phyloP scores from a whole-genome alignment of 2,888 invertebrate genomes.

The Dilophus febrilis region DNA sequence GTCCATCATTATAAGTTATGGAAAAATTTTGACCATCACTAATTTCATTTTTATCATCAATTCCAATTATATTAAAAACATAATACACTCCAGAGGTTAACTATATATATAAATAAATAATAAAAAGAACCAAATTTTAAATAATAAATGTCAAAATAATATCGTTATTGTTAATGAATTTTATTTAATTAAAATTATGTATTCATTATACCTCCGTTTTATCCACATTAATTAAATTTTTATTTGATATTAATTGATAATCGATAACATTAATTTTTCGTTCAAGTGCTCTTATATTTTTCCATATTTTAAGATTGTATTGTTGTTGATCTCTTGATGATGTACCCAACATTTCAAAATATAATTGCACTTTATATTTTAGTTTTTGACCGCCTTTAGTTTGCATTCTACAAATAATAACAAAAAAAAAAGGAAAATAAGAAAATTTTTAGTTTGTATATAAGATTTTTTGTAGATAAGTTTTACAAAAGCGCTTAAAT shows the following conservation, averaged over 20 bases:
- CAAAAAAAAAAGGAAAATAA: too few relatives aligned
- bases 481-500: not conserved
- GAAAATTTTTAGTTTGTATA: too few relatives aligned
- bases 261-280: slow-evolving; percentile 3
- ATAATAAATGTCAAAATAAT: not conserved
- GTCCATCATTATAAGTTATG: slow-evolving; percentile 4
- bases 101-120: slow-evolving; percentile 1
- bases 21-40: slow-evolving; percentile 5
- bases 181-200: not conserved
- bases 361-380: slow-evolving; percentile 2
- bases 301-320: slow-evolving; percentile 5
- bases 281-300: slow-evolving; percentile 3
- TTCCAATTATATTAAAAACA: slow-evolving; percentile 4
- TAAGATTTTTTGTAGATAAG: too few relatives aligned
- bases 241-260: slow-evolving; percentile 2
- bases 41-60: slow-evolving; percentile 2
- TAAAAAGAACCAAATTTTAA: not conserved
- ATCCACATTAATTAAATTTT: slow-evolving; percentile 6
- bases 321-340: slow-evolving; percentile 4
- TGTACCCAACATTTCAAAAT: slow-evolving; percentile 4
- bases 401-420: slow-evolving; percentile 4
- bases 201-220: slow-evolving; percentile 3
- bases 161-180: not conserved
- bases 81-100: slow-evolving; percentile 4
- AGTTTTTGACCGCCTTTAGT: slow-evolving; percentile 6